Conservation (phyloP, 2,888 invertebrate species). For the Plebejus argus region DNA sequence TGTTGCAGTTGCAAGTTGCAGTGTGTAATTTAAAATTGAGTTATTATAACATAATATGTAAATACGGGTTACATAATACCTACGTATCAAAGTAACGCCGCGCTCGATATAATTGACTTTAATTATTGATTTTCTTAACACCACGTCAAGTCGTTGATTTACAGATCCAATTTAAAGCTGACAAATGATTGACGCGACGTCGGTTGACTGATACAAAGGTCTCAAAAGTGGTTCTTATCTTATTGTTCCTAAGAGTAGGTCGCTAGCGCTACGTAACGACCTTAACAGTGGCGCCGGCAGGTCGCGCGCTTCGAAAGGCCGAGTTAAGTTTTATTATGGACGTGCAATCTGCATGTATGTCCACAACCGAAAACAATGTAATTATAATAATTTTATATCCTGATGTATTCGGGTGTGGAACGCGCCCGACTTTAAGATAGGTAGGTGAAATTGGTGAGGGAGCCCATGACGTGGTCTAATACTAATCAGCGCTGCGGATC, state of each 20-base stretch:
- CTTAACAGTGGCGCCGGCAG: constrained; percentile 31
- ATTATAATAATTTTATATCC: neutral
- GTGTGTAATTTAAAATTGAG: neutral
- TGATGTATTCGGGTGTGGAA: neutral
- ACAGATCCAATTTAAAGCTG: constrained; percentile 24
- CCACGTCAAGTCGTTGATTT: neutral
- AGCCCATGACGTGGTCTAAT: too few species aligned
- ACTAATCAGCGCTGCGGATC: too few species aligned
- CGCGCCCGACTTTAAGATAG: too few species aligned
- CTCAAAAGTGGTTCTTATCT: constrained; percentile 33
- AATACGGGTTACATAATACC: neutral
- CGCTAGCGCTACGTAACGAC: constrained; percentile 29
- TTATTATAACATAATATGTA: neutral
- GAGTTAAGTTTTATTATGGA: constrained; percentile 27
- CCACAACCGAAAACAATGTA: constrained; percentile 13
- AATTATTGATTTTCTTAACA: constrained; percentile 20
- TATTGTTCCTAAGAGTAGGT: constrained; percentile 33
- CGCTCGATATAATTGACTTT: neutral
- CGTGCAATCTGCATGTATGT: constrained; percentile 9
- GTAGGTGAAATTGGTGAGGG: too few species aligned
- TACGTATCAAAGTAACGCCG: neutral
- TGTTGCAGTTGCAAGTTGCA: neutral
- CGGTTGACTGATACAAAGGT: constrained; percentile 23
- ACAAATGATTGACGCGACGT: constrained; percentile 20
- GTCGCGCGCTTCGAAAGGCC: constrained; percentile 32